phyloP scores from a whole-genome alignment of 2,113 vertebrate species.

The Nannobrachium achirus region DNA sequence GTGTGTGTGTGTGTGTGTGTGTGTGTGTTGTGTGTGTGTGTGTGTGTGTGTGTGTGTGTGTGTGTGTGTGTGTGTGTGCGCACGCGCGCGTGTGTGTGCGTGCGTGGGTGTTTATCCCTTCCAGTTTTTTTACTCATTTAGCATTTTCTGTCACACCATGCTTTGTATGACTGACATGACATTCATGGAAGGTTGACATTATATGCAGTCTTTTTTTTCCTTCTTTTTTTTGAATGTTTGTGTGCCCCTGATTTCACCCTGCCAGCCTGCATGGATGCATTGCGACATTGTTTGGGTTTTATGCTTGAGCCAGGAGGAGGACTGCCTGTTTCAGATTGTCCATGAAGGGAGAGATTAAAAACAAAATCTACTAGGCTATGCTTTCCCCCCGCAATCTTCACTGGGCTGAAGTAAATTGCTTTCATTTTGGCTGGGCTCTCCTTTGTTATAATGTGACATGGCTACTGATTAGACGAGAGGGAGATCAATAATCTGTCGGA shows the following conservation, averaged over 20 bases:
- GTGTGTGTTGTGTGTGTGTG: background rate
- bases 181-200: slow-evolving; percentile 33
- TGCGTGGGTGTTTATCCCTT: background rate
- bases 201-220: slow-evolving; percentile 34
- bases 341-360: slow-evolving; percentile 51
- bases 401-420: slow-evolving; percentile 81
- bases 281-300: slow-evolving; percentile 73
- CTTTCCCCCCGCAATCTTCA: slow-evolving; percentile 76
- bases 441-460: slow-evolving; percentile 85
- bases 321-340: slow-evolving; percentile 59
- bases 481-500: slow-evolving; percentile 80
- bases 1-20: slow-evolving; percentile 2
- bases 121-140: slow-evolving; percentile 28
- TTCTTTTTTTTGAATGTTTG: slow-evolving; percentile 48
- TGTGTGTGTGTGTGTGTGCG: background rate
- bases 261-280: slow-evolving; percentile 51
- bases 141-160: slow-evolving; percentile 9
- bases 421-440: slow-evolving; percentile 78
- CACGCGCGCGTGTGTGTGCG: too few species aligned
- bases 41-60: slow-evolving; percentile 3
- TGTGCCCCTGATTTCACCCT: slow-evolving; percentile 56
- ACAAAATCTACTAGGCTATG: slow-evolving; percentile 58
- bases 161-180: slow-evolving; percentile 30
- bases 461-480: slow-evolving; percentile 82
- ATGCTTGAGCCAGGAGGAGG: slow-evolving; percentile 35